Percentiles rank a stretch among this genome's conserved stretches.
Conservation (phyloP, 2,113 vertebrate species). For the Ictalurus punctatus region DNA sequence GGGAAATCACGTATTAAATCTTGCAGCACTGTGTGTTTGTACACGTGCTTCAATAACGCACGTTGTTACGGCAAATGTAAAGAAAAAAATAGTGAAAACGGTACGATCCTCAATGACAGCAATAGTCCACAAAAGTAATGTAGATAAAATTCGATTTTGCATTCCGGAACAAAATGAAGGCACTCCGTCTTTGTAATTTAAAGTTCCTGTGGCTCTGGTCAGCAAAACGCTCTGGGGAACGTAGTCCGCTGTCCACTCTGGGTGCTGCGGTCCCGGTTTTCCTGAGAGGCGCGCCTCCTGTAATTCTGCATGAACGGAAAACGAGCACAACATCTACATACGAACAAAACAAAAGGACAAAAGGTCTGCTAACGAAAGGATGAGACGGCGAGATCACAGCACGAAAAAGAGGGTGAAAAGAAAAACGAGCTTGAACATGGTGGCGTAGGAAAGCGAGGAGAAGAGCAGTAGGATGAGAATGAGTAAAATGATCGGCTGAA, state of each 20-base stretch:
- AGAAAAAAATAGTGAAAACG: slow-evolving; percentile 50
- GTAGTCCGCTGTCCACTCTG: slow-evolving; percentile 1
- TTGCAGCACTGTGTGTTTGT: not conserved
- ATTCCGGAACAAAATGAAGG: slow-evolving; percentile 5
- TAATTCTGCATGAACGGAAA: slow-evolving; percentile 66
- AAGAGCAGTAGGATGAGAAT: slow-evolving; percentile 99
- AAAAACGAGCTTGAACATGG: slow-evolving; percentile 99
- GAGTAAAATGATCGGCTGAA: slow-evolving; percentile 99
- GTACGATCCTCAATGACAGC: not conserved
- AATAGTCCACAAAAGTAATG: no score
- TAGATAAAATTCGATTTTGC: not conserved
- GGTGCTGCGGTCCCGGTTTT: slow-evolving; percentile 66
- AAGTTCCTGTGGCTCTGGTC: not conserved
- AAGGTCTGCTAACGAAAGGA: slow-evolving; percentile 53
- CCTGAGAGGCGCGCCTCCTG: slow-evolving; percentile 47
- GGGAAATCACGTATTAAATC: slow-evolving; percentile 13
- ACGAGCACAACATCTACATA: slow-evolving; percentile 71
- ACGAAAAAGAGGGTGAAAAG: slow-evolving; percentile 98
- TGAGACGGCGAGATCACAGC: slow-evolving; percentile 75
- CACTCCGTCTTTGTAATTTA: not conserved
- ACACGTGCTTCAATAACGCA: not conserved
- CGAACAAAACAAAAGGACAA: slow-evolving; percentile 33
- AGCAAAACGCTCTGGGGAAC: not conserved
- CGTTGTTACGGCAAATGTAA: not conserved
- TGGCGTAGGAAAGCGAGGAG: slow-evolving; percentile 98